Conservation (phyloP, 2,113 vertebrate genomes). For the Albula goreensis region DNA sequence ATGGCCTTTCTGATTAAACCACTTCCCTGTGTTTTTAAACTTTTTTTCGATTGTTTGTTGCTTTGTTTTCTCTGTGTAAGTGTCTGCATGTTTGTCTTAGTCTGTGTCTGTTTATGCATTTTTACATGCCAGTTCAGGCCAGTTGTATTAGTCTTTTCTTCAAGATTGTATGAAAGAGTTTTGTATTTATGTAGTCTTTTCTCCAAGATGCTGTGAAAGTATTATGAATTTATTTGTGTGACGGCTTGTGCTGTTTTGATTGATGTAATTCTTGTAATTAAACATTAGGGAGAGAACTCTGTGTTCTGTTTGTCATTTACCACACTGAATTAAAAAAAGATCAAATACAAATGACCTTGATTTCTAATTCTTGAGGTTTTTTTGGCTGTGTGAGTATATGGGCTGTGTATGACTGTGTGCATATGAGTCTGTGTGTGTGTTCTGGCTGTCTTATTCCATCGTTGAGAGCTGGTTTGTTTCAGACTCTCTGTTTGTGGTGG, state of each 20-base stretch:
- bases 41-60: background rate
- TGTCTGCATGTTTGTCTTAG: background rate
- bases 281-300: too few relatives aligned
- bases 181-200: background rate
- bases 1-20: background rate
- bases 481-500: conserved; percentile 14
- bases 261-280: too few relatives aligned
- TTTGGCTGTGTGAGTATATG: conserved; percentile 2
- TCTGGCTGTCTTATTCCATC: background rate
- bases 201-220: background rate
- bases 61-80: too few relatives aligned
- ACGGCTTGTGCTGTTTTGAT: background rate
- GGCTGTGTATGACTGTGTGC: background rate
- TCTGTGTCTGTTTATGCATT: background rate
- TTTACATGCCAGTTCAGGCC: background rate
- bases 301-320: too few relatives aligned
- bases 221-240: background rate
- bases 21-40: background rate
- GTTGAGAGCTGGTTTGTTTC: background rate
- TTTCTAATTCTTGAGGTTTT: too few relatives aligned
- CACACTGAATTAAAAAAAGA: too few relatives aligned
- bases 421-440: conserved; percentile 15
- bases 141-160: too few relatives aligned
- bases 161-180: background rate
- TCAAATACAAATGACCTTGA: too few relatives aligned